Percentiles rank a stretch among this genome's conserved stretches.
These are phyloP conservation scores for Stomorhina lunata DNA, from an alignment of 2,888 invertebrate genomes.

Conservation along the genomic window DNA sequence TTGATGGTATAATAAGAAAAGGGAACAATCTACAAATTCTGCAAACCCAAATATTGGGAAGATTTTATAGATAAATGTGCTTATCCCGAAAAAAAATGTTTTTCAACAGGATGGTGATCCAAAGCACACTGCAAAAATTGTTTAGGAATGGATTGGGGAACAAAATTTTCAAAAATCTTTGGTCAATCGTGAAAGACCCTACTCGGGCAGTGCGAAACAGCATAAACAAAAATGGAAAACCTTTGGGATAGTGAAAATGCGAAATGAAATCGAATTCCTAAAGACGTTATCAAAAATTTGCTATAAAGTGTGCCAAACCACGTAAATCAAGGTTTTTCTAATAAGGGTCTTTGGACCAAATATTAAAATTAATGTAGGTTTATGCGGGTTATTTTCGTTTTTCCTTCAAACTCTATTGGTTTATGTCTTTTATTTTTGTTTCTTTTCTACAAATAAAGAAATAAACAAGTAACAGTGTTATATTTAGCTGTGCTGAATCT, in stretches of 20 bases:
- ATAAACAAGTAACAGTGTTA: no score
- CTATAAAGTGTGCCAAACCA: conserved; percentile 34
- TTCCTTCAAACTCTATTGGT: no score
- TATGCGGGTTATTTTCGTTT: no score
- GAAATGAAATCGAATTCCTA: conserved; percentile 15
- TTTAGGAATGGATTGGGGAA: conserved; percentile 4
- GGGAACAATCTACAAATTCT: conserved; percentile 21
- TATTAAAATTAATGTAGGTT: not conserved
- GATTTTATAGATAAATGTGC: conserved; percentile 21
- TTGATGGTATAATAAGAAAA: not conserved
- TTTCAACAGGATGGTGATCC: no score
- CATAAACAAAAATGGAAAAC: conserved; percentile 11
- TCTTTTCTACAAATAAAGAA: no score
- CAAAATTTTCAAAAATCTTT: conserved; percentile 7
- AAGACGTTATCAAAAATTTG: conserved; percentile 31
- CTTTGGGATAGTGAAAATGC: not conserved
- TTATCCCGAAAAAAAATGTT: not conserved
- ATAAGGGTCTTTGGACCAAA: conserved; percentile 24
- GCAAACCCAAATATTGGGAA: not conserved
- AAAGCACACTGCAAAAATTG: conserved; percentile 29
- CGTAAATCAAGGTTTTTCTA: not conserved
- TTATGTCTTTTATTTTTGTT: no score
- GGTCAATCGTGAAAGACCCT: not conserved
- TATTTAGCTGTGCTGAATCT: no score
- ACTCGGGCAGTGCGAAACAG: not conserved